Conservation (phyloP, 2,797 vertebrate species). For the Hypotaenidia okinawae region DNA sequence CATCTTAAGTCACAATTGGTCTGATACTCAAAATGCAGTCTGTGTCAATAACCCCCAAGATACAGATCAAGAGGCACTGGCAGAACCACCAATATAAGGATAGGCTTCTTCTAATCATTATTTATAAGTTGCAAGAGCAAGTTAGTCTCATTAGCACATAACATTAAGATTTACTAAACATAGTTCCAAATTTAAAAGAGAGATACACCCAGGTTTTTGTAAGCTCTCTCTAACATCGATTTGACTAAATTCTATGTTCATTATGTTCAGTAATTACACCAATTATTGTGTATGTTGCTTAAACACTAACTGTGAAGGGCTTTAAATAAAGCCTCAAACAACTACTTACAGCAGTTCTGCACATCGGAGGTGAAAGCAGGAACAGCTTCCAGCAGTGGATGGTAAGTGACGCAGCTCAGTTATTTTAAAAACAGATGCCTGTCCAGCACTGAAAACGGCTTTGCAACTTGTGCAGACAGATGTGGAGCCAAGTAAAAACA, state of each 20-base stretch:
- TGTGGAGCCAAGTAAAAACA: not conserved
- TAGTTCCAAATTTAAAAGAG: not conserved
- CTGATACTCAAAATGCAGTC: not conserved
- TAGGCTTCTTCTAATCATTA: not conserved
- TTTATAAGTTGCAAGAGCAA: not conserved
- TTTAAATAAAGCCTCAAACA: not conserved
- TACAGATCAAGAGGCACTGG: not conserved
- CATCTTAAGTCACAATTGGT: not conserved
- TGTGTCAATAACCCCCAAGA: not conserved
- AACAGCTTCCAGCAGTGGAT: not conserved
- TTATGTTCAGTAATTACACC: not conserved
- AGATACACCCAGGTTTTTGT: accelerated
- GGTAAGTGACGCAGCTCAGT: not conserved
- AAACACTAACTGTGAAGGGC: not conserved
- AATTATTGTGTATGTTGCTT: not conserved
- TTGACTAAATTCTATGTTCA: not conserved
- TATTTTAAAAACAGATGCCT: not conserved
- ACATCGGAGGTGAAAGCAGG: not conserved
- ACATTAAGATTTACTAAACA: not conserved
- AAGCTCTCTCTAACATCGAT: not conserved
- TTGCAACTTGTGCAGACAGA: not conserved
- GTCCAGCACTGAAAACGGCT: not conserved
- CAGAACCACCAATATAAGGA: not conserved
- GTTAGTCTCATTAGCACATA: not conserved
- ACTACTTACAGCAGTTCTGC: not conserved